Base-by-base conservation (phyloP, 2,797 vertebrate genomes). In the Notolepis coatsorum region DNA sequence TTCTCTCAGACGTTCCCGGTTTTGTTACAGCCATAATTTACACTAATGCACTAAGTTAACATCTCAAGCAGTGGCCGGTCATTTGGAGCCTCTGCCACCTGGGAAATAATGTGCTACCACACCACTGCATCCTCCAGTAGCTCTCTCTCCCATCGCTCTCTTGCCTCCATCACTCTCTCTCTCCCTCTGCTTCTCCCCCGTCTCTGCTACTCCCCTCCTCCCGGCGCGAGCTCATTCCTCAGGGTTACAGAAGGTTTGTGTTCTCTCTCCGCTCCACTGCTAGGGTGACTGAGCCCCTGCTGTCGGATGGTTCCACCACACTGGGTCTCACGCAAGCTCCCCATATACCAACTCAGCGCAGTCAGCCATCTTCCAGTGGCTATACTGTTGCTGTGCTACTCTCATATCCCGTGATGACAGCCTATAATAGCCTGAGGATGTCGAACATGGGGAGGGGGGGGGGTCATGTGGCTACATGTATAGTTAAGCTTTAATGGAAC, bases 21-120 rank as follows among this genome's bases (percentile, higher is more conserved):
- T 75, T 75, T 68, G 77, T 78, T 66, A 33, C 54, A 56, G 74
- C 70, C 78, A 75, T 82, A 66, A 83, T 81, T 88, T 81, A 83
- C 68, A 83, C 71, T 71, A 75, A 80, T 79, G 71, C 74, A 51
- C n/a, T n/a, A n/a, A n/a, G n/a, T 74, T 64, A 73, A 80, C 82
- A 72, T 53, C 49, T 68, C 66, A 58, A 58, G 56, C 74, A 48
- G 69, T 35, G 65, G 69, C 61, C 48, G 9, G 38, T 73, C 74
- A 77, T 71, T 60, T 52, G 13, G 42, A 73, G 65, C 64, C 49
- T 62, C 64, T 51, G 39, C 60, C 61, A 60, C 52, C 62, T 78
- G 84, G 78, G 77, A 85, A 89, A 86, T 79, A 78, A 79, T 28
- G 48, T 67, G 33, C 21, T 31, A n/a, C n/a, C n/a, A 33, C 23